phyloP scores from a whole-genome alignment of 2,888 invertebrate species.

The Nomada goodeniana region DNA sequence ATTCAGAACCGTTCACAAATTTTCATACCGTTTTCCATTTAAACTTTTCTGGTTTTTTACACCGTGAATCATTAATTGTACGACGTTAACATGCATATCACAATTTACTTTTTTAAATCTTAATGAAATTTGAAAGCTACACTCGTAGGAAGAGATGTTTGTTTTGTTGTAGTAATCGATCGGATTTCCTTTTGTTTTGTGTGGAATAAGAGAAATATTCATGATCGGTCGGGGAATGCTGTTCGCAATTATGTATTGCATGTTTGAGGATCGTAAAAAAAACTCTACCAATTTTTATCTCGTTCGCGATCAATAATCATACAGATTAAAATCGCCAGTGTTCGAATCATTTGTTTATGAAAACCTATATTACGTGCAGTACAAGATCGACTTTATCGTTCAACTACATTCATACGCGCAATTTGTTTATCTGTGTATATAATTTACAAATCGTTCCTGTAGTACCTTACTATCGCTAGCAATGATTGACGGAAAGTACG shows the following conservation, averaged over 20 bases:
- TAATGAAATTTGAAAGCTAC: slow-evolving; percentile 6
- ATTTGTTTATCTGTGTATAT: slow-evolving; percentile 57
- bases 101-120: slow-evolving; percentile 22
- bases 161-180: slow-evolving; percentile 1
- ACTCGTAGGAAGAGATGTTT: slow-evolving; percentile 4
- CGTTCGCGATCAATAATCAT: neutral
- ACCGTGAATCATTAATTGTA: slow-evolving; percentile 5
- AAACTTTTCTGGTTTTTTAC: slow-evolving; percentile 7
- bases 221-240: neutral
- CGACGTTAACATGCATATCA: slow-evolving; percentile 19
- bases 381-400: slow-evolving; percentile 18
- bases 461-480: slow-evolving; percentile 59
- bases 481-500: slow-evolving; percentile 46
- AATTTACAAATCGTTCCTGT: slow-evolving; percentile 61
- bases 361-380: slow-evolving; percentile 10
- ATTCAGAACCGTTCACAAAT: slow-evolving; percentile 23
- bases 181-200: neutral
- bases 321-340: slow-evolving; percentile 13
- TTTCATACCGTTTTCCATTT: slow-evolving; percentile 7
- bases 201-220: slow-evolving; percentile 10
- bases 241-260: slow-evolving; percentile 12
- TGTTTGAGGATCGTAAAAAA: slow-evolving; percentile 4
- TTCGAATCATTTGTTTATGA: slow-evolving; percentile 25
- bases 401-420: slow-evolving; percentile 43
- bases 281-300: slow-evolving; percentile 14